Base-by-base conservation (phyloP, 1,140 invertebrate genomes). In the Alviniconcha marisindica region DNA sequence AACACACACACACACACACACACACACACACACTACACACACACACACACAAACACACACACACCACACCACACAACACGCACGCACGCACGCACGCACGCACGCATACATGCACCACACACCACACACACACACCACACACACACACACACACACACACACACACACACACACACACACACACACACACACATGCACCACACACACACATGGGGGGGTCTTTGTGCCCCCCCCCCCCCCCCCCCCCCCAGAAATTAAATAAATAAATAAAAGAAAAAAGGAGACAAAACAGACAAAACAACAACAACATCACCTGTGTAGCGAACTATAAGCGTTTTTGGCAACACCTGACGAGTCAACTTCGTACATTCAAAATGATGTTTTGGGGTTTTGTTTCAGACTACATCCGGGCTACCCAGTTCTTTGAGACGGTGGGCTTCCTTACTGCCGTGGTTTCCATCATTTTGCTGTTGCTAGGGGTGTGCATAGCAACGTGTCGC, bases 361-460 rank as follows among this genome's bases (percentile, higher is more conserved):
- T n/a, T n/a, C n/a, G n/a, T n/a, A 54, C 51, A 54, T 14, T 14
- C 51, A 54, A 54, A 54, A 54, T 14, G 24, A 24, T 54, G 10
- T 54, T 54, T 24, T 54, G 51, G 10, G 51, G 10, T 54, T 54
- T 0, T 76, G 24, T 84, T 86, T 71, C 85, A 86, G 85, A 80
- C 71, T 86, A 83, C 83, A 82, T 85, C n/a, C 71, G 84, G 56
- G 85, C 85, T 5, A 85, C 83, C 38, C 85, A 86, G 71, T 84
- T 86, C 33, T 86, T 88, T 69, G 85, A 85, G 82, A 86, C 86
- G 28, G 74, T 87, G 42, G 86, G 84, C 10, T 84, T 88, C 48
- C 85, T 88, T 33, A 74, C 84, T n/a, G 84, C 84, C 63, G 66
- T 84, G 24, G 83, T 60, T 21, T 77, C 87, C 15, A 71, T 83